phyloP scores from a whole-genome alignment of 2,888 invertebrate genomes.

The Caenorhabditis zanzibari region DNA sequence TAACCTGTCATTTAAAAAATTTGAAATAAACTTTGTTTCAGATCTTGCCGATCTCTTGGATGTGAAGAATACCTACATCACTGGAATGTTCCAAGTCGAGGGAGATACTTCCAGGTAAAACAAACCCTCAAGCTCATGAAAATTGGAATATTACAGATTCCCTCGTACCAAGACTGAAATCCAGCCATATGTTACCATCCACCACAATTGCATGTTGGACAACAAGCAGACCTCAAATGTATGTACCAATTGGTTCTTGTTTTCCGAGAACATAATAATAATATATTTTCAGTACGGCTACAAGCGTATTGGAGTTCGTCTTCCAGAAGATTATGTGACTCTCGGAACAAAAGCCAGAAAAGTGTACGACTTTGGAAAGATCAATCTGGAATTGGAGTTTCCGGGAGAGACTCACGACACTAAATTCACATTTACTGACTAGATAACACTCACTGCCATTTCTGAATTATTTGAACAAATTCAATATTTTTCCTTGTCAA shows the following conservation, averaged over 20 bases:
- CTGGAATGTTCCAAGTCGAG: constrained; percentile 72
- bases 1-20: background rate
- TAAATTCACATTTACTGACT: constrained; percentile 66
- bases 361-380: constrained; percentile 69
- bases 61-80: constrained; percentile 65
- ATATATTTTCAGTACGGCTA: constrained; percentile 62
- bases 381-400: constrained; percentile 69
- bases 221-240: constrained; percentile 67
- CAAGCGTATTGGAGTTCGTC: constrained; percentile 67
- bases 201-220: constrained; percentile 68
- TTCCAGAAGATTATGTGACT: constrained; percentile 73
- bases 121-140: too few species aligned
- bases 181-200: constrained; percentile 70
- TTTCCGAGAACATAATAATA: background rate
- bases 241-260: background rate
- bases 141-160: constrained; percentile 63
- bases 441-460: background rate
- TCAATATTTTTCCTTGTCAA: background rate
- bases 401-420: constrained; percentile 67
- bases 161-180: constrained; percentile 70
- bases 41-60: constrained; percentile 68
- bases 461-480: constrained; percentile 11
- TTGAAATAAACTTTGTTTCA: constrained; percentile 17
- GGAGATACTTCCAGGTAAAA: constrained; percentile 65
- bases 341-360: constrained; percentile 66